Percentiles rank a stretch among this genome's conserved stretches.
Conservation (phyloP, 2,888 invertebrate genomes). For the Elmis aenea region DNA sequence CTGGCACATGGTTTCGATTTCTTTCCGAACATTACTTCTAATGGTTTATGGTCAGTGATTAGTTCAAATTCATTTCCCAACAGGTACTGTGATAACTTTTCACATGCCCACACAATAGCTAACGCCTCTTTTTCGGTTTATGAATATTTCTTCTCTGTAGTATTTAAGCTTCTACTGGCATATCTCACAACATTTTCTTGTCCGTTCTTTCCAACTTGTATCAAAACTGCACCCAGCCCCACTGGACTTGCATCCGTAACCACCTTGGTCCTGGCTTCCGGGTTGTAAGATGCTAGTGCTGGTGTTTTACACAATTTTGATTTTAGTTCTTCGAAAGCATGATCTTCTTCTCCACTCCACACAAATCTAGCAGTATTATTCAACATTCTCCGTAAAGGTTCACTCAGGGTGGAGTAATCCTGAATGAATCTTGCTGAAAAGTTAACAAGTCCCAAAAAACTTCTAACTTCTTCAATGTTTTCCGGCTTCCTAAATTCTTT, state of each 20-base stretch:
- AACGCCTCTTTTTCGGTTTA: constrained; percentile 39
- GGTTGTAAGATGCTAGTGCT: constrained; percentile 1
- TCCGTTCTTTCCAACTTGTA: constrained; percentile 24
- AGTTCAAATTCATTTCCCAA: constrained; percentile 25
- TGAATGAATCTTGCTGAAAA: constrained; percentile 24
- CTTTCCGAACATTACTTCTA: constrained; percentile 32
- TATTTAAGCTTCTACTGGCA: constrained; percentile 27
- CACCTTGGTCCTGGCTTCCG: background rate
- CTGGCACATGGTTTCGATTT: constrained; percentile 26
- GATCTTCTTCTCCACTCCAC: constrained; percentile 2
- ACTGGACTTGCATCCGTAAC: constrained; percentile 4
- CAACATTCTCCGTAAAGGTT: constrained; percentile 1
- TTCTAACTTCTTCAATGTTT: constrained; percentile 25
- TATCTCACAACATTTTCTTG: constrained; percentile 27
- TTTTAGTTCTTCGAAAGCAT: constrained; percentile 2
- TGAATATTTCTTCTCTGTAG: constrained; percentile 31
- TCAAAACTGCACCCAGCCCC: constrained; percentile 29
- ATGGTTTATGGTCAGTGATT: constrained; percentile 34
- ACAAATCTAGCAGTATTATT: background rate
- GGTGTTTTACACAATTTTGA: background rate
- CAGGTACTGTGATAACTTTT: constrained; percentile 25
- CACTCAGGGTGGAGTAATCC: constrained; percentile 12
- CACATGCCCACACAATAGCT: constrained; percentile 40
- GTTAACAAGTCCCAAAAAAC: constrained; percentile 32
- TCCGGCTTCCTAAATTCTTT: constrained; percentile 24